Base-by-base conservation (phyloP, 2,113 vertebrate species). In the Cyprinodon variegatus region DNA sequence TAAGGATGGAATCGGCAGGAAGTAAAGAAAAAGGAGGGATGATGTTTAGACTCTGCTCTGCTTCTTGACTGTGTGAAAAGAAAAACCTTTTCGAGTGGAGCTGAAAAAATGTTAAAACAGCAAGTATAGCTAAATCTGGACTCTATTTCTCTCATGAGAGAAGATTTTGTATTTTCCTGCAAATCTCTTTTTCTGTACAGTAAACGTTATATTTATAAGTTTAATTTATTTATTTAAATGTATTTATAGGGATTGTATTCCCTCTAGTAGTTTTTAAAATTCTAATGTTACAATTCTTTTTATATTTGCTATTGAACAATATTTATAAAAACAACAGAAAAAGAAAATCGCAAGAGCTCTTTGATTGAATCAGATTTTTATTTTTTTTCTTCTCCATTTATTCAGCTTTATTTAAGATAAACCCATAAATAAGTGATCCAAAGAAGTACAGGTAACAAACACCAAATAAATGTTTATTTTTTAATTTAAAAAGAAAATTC, bases 221-320 rank as follows among this genome's bases (percentile, higher is more conserved):
- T 93, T 94, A 89, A 94, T 94, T 95, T 94, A 95, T 95, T 95
- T 95, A 94, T 95, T 94, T 94, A 94, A 91, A 84, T 90, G 86
- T 94, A 95, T 95, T 95, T 95, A 94, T 95, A 93, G 88, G 89
- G 83, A 92, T 86, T 91, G 90, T 82, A 91, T 91, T 89, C 82
- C 80, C 81, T 77, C 86, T 78, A 76, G 81, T 89, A 46, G 62
- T 88, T 88, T 87, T 85, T 67, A 78, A 90, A 90, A 89, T 84
- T 79, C 74, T 83, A 78, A 83, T 88, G 88, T 93, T 90, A 91
- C 86, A 88, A 67, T 90, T 89, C 65, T 92, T 93, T 92, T 91
- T 92, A 71, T 89, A 89, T 91, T 89, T 85, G 83, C 71, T 87
- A 86, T 91, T 84, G 80, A 86, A 89, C 53, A 4, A 84, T 94